Evolutionary conservation across 2,797 vertebrate genomes (phyloP).

Genomic region (Nannoperca australis): DNA sequence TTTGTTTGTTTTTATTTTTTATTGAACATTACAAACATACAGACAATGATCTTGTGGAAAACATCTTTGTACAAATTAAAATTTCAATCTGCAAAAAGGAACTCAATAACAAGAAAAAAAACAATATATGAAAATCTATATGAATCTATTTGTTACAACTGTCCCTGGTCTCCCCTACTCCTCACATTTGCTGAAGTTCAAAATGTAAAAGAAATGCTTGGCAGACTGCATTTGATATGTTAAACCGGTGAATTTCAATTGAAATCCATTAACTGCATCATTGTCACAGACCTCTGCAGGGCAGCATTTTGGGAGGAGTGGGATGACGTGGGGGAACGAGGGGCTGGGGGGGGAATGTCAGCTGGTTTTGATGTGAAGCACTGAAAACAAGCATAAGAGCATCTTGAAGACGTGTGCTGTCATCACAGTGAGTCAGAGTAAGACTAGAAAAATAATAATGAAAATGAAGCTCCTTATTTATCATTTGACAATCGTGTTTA

Average conservation of each 20-base stretch:
- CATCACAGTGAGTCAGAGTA: constrained; percentile 47
- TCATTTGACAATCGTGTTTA: constrained; percentile 21
- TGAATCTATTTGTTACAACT: too few species aligned
- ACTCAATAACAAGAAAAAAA: too few species aligned
- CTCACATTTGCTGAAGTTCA: background rate
- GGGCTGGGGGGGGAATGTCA: constrained; percentile 72
- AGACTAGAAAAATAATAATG: constrained; percentile 10
- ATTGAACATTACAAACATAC: too few species aligned
- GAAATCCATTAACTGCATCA: constrained; percentile 55
- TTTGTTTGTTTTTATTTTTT: too few species aligned
- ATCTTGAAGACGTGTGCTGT: constrained; percentile 62
- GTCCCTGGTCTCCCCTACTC: too few species aligned
- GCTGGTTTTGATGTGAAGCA: constrained; percentile 88
- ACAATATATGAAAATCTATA: too few species aligned
- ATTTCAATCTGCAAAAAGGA: too few species aligned
- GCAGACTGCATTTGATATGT: constrained; percentile 25
- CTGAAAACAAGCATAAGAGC: constrained; percentile 69
- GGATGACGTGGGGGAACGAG: constrained; percentile 12
- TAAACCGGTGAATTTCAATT: constrained; percentile 65
- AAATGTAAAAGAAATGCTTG: constrained; percentile 1
- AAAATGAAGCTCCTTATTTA: constrained; percentile 14
- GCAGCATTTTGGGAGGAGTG: constrained; percentile 35
- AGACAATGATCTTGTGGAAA: too few species aligned
- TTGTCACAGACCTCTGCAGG: constrained; percentile 54
- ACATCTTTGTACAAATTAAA: too few species aligned